Conservation (phyloP, 2,888 invertebrate genomes). For the Cephus spinipes region DNA sequence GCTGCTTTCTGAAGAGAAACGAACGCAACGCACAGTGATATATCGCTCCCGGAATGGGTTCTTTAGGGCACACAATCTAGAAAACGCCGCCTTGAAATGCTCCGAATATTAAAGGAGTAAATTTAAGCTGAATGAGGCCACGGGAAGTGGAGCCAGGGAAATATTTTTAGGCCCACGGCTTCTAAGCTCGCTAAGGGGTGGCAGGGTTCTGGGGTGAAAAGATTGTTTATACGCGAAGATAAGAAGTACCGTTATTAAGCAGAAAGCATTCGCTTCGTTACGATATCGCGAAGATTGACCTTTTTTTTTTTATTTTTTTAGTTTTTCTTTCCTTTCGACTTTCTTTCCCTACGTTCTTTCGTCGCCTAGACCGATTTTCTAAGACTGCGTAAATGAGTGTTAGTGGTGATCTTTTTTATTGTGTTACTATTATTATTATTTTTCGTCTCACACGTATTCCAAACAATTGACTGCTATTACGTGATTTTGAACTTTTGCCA, state of each 20-base stretch:
- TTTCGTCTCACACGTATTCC: background rate
- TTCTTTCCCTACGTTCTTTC: background rate
- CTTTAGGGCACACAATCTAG: conserved; percentile 24
- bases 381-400: background rate
- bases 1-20: background rate
- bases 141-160: conserved; percentile 15
- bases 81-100: conserved; percentile 21
- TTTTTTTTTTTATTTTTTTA: background rate
- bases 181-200: conserved; percentile 4
- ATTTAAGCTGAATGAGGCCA: conserved; percentile 22
- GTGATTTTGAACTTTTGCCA: background rate
- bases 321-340: background rate
- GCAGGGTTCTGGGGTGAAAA: conserved; percentile 6
- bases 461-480: background rate
- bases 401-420: background rate
- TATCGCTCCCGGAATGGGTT: conserved; percentile 21
- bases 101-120: conserved; percentile 25
- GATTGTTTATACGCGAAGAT: conserved; percentile 21
- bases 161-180: background rate
- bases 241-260: conserved; percentile 16
- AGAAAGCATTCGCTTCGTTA: background rate
- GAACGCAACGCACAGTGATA: conserved; percentile 7
- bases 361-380: background rate
- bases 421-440: background rate
- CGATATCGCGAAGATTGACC: background rate